Evolutionary conservation across 2,888 invertebrate species (phyloP).

Genomic region (Drosophila barbarae): DNA sequence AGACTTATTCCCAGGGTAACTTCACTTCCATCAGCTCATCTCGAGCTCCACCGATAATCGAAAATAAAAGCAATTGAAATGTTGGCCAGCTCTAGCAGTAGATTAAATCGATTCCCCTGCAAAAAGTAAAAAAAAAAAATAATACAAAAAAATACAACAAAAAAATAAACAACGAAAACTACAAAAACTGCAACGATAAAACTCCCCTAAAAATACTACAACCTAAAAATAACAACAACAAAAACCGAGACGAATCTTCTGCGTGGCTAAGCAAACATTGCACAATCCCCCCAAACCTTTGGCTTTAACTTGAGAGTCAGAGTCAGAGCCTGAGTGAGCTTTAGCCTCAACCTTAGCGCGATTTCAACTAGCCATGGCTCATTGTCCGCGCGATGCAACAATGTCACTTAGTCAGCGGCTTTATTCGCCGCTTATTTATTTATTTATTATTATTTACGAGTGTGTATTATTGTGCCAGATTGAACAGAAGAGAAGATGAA

Average conservation of each 20-base stretch:
- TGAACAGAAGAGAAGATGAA: constrained; percentile 2
- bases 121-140: neutral
- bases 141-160: neutral
- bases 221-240: neutral
- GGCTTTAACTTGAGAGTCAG: neutral
- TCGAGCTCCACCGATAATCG: constrained; percentile 1
- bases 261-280: constrained; percentile 41
- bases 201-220: no score
- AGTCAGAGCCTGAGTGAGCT: neutral
- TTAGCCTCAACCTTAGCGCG: constrained; percentile 39
- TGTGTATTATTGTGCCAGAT: neutral
- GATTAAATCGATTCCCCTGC: neutral
- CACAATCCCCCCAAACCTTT: constrained; percentile 5
- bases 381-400: constrained; percentile 35
- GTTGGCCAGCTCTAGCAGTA: constrained; percentile 40
- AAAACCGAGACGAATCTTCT: constrained; percentile 13
- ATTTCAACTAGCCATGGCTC: constrained; percentile 32
- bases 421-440: constrained; percentile 4
- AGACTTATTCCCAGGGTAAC: neutral
- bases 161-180: no score
- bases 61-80: constrained; percentile 56
- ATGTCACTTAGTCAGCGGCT: constrained; percentile 53
- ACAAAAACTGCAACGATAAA: no score
- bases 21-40: neutral
- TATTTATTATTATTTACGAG: constrained; percentile 17